Conservation (phyloP, 2,888 invertebrate species). For the Parthenolecanium corni region DNA sequence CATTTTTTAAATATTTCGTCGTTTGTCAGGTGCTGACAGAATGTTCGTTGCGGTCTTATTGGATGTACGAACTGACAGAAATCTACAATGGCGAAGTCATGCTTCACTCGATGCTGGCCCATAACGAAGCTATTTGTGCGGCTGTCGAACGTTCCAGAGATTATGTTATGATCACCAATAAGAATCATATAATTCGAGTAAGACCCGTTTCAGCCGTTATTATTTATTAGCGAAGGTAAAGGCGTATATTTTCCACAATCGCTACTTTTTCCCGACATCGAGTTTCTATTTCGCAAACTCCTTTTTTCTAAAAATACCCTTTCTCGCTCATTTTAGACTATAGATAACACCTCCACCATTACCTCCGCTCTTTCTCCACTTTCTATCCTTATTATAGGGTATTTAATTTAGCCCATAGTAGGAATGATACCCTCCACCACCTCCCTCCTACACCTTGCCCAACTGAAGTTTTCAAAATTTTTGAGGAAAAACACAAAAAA, state of each 20-base stretch:
- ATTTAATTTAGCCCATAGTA: no score
- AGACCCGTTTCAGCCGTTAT: neutral
- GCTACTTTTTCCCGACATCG: no score
- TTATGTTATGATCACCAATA: conserved; percentile 76
- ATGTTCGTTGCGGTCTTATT: conserved; percentile 33
- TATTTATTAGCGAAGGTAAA: neutral
- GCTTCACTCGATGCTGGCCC: conserved; percentile 63
- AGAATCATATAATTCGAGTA: conserved; percentile 69
- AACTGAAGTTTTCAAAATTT: no score
- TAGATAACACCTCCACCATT: neutral
- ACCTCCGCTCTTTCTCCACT: no score
- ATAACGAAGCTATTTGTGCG: conserved; percentile 66
- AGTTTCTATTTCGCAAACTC: no score
- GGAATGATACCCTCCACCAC: no score
- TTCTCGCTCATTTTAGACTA: no score
- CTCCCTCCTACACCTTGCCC: no score
- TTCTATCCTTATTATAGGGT: no score
- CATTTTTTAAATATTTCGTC: neutral
- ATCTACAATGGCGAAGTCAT: conserved; percentile 66
- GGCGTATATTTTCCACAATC: no score
- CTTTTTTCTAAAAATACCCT: no score
- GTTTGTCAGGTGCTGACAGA: conserved; percentile 7
- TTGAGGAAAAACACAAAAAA: no score
- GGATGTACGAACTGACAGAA: conserved; percentile 59
- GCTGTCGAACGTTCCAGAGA: conserved; percentile 79